Evolutionary conservation across 2,113 vertebrate genomes (phyloP), one percentile per base, ranked within the genome.

Genomic region (Ariopsis seemanni): DNA sequence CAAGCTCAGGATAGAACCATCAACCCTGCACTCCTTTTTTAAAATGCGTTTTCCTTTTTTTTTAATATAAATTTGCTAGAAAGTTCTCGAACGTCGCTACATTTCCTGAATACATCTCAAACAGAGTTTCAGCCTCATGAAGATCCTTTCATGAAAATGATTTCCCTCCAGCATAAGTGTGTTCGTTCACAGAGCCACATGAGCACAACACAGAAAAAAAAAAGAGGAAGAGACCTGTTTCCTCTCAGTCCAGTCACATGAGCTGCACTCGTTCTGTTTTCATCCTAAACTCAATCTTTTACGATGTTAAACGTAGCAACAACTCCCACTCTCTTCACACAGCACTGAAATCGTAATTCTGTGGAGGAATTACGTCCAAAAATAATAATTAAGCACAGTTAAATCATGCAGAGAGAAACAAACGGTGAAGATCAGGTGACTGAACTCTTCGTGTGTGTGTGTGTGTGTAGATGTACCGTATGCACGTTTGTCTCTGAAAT

Each of bases 161-260:
- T 52, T 25, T 53, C 15, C 34, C 11, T n/a, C n/a, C 27, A 42
- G 27, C 62, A 63, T 30, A 58, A 34, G 27, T 67, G 55, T 80
- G 48, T 62, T 80, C 17, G 42, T 52, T 25, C 7, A 84, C 55
- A 50, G 79, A 86, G n/a, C 62, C 9, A 30, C n/a, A 60, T 7
- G 25, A 69, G 74, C 34, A 85, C 25, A 82, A 48, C 11, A 53
- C 14, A 50, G 65, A 50, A 67, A 72, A 52, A 25, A 78, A 82
- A 87, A 87, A 85, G 53, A 57, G 67, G 88, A 87, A 88, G 79
- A 86, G 60, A 85, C 12, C 7, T 8, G 55, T 69, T 78, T 90
- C 83, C 83, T 82, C 58, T 82, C 30, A 57, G 30, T 30, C 20
- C 42, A 63, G 53, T 62, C 86, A 85, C 58, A 83, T 22, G 20